Evolutionary conservation across 2,113 vertebrate species (phyloP), one percentile per base, ranked within the genome.

Genomic region (Zosterops hypoxanthus): DNA sequence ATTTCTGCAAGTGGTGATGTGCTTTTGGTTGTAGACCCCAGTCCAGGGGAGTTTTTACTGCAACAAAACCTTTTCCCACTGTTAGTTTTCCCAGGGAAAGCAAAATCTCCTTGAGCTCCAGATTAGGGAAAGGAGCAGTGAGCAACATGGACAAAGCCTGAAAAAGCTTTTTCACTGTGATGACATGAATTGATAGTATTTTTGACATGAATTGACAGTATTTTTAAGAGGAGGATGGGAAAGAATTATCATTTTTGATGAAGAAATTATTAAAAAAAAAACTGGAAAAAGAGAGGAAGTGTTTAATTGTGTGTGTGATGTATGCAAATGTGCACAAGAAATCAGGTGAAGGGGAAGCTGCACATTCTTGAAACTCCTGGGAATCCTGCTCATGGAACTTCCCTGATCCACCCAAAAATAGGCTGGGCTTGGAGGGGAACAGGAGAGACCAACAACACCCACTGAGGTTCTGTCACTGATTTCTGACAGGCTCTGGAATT

Each of bases 361-460:
- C 4, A 14, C 1, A 0, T 34, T 5, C 41, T 41, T 65, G 36
- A 39, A 75, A 47, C 24, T 28, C 10, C 12, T 42, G 16, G 2
- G 7, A 56, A 39, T 52, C 11, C 47, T 64, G 9, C 25, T 81
- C 20, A 28, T 49, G 3, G 13, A n/a, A 6, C 23, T 46, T 36
- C 31, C 44, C 21, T n/a, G 44, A n/a, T 72, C 21, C 44, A 29
- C 64, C 36, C 31, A 6, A 42, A 82, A 63, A 4, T 0, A 36
- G 23, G 5, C 11, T 34, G 81, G 41, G 22, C 46, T 31, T 41
- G 50, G 70, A 59, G 33, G 17, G 33, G 49, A 16, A 31, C 33
- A 50, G 64, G 22, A 55, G 68, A 36, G 34, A 41, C 8, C 21
- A 49, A 13, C n/a, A n/a, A 0, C 28, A n/a, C 14, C 50, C 34